Percentiles rank a stretch among this genome's conserved stretches.
Conservation (phyloP, 2,888 invertebrate species). For the Theodoxus fluviatilis region DNA sequence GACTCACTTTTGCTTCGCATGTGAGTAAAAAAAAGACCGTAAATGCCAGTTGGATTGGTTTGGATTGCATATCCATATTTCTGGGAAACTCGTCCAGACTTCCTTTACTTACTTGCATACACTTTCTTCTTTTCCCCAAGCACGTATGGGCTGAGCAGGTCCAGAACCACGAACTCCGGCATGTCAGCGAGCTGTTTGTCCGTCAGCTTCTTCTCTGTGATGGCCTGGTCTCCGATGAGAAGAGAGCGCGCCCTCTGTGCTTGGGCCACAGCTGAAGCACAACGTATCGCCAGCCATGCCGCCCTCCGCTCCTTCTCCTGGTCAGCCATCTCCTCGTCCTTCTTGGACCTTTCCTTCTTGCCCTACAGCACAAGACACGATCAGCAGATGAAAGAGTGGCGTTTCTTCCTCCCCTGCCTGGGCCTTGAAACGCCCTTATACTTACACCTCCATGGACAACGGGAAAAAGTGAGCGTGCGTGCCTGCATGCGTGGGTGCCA, state of each 20-base stretch:
- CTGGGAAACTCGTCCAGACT: neutral
- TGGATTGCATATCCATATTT: too few relatives aligned
- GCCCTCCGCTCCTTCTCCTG: conserved; percentile 52
- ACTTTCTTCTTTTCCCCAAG: conserved; percentile 62
- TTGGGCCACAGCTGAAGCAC: conserved; percentile 56
- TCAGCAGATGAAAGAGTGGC: too few relatives aligned
- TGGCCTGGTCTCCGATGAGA: conserved; percentile 51
- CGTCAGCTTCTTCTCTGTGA: conserved; percentile 47
- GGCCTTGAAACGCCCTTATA: too few relatives aligned
- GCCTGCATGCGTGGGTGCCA: too few relatives aligned
- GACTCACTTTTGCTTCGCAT: too few relatives aligned
- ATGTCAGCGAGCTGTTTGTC: conserved; percentile 43
- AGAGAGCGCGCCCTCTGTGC: conserved; percentile 51
- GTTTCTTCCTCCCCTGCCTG: too few relatives aligned
- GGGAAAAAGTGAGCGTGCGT: too few relatives aligned
- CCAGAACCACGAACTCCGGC: conserved; percentile 60
- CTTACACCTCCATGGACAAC: too few relatives aligned
- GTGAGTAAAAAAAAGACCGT: too few relatives aligned
- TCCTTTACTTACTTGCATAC: conserved; percentile 56
- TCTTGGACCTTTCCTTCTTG: conserved; percentile 40
- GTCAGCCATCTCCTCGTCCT: conserved; percentile 42
- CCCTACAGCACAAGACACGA: too few relatives aligned
- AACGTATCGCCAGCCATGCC: conserved; percentile 59
- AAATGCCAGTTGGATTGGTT: too few relatives aligned
- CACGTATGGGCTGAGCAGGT: conserved; percentile 59